Conservation (phyloP, 2,888 invertebrate species). For the Bellardia pandia region DNA sequence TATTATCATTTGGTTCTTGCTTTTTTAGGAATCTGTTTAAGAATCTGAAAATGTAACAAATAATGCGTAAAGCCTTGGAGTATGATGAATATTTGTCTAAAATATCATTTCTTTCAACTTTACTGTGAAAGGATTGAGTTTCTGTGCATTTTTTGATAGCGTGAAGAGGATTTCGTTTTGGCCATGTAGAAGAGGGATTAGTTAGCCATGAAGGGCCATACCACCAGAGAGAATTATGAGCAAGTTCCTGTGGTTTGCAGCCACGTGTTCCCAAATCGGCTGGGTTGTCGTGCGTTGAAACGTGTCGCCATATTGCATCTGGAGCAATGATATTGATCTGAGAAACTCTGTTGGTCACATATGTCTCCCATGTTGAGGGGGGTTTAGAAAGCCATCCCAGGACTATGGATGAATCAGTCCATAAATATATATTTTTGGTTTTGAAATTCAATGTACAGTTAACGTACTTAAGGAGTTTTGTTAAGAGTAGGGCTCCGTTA, state of each 20-base stretch:
- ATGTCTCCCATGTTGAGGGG: constrained; percentile 13
- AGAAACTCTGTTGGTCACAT: constrained; percentile 17
- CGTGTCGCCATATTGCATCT: no score
- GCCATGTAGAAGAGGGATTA: constrained; percentile 13
- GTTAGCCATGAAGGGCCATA: constrained; percentile 16
- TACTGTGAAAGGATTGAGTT: no score
- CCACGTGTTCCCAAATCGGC: no score
- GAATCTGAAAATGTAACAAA: no score
- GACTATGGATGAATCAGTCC: constrained; percentile 22
- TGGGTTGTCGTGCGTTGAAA: no score
- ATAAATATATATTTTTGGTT: background rate
- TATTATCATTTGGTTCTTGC: no score
- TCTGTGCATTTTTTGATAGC: background rate
- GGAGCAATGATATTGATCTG: constrained; percentile 20
- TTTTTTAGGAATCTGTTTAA: no score
- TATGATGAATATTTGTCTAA: no score
- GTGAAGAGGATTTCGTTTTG: constrained; percentile 23
- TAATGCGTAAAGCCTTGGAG: no score
- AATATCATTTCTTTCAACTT: no score
- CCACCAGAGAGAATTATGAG: no score
- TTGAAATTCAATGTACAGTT: background rate
- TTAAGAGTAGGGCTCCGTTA: background rate
- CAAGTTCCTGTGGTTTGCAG: no score
- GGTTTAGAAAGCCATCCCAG: constrained; percentile 13
- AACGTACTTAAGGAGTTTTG: constrained; percentile 19